Base-by-base conservation (phyloP, 2,888 invertebrate genomes). In the Crepidodera aurea region DNA sequence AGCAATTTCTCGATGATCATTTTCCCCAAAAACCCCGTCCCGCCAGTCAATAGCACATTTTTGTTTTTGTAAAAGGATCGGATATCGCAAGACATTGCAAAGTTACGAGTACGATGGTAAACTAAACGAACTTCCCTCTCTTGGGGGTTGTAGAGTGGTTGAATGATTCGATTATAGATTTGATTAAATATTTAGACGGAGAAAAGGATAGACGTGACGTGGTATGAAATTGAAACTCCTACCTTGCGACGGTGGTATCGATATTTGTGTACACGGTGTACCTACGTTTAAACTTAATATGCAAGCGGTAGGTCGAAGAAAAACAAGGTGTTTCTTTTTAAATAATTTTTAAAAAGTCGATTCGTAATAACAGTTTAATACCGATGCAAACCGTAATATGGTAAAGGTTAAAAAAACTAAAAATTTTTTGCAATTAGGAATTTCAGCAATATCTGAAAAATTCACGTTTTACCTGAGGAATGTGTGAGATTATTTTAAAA, bases 21-120 rank as follows among this genome's bases (percentile, higher is more conserved):
- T 65, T 77, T 77, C 2, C 79, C 79, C 19, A 79, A 66, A 60
- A 77, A 79, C 6, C 79, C 78, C 0, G 78, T 77, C 3, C 72
- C 77, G 4, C 79, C 79, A 0, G 79, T 79, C 12, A 79, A 64
- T 32, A 79, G 70, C 6, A 79, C 69, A 29, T 70, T 73, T 44
- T 75, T 70, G 13, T 72, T 71, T 27, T 69, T 66, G 64, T 74
- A 79, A 69, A 75, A 79, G 15, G 73, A 59, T 37, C 60, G 64
- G 2, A 78, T 69, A 51, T 69, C 62, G 39, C 71, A 70, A 2
- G 70, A 42, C 70, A 70, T 71, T 13, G n/a, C n/a, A n/a, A n/a
- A 4, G 4, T 27, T 27, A 27, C 27, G 7, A 27, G 5, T 27
- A 7, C 7, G 4, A 27, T 6, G 27, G n/a, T n/a, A n/a, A 34